Evolutionary conservation across 2,888 invertebrate species (phyloP), one percentile per base, ranked within the genome.

Genomic region (Dinocampus coccinellae): DNA sequence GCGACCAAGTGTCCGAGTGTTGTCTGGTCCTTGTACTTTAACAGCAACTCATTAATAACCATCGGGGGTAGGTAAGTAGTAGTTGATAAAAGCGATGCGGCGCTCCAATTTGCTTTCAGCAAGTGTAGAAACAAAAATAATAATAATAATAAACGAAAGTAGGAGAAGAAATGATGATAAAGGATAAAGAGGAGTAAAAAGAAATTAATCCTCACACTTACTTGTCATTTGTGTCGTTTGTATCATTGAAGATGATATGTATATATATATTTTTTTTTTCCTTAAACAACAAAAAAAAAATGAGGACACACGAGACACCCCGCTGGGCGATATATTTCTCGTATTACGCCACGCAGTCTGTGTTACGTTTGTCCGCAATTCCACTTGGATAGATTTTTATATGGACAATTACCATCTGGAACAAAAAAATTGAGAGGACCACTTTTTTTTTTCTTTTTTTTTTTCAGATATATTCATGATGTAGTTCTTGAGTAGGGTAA

Each of bases 281-380:
- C 34, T 24, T 60, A 52, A 61, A 65, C 57, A 60, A 20, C 58
- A 34, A 39, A 64, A 53, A 39, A 67, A 39, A 36, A 67, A 36
- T 55, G 9, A 53, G 11, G 57, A 61, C 22, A 11, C 60, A 60
- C 52, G 68, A n/a, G n/a, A 70, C 71, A 24, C 67, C 75, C 71
- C 62, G 74, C 76, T 73, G 73, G 20, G 72, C 64, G 73, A 73
- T 74, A 72, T 24, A 70, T 66, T 74, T 81, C 79, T 83, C 83
- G 61, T 68, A 73, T 83, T 83, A 83, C 83, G 78, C 79, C 80
- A 79, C 77, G 80, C 81, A 78, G 83, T 83, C 83, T 83, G 83
- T 47, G 72, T 82, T 79, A 73, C 79, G 81, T 83, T 81, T 76
- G 78, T 82, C 83, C 80, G 81, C 83, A 76, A 65, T 61, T 64